Base-by-base conservation (phyloP, 2,888 invertebrate genomes). In the Osedax frankpressi region DNA sequence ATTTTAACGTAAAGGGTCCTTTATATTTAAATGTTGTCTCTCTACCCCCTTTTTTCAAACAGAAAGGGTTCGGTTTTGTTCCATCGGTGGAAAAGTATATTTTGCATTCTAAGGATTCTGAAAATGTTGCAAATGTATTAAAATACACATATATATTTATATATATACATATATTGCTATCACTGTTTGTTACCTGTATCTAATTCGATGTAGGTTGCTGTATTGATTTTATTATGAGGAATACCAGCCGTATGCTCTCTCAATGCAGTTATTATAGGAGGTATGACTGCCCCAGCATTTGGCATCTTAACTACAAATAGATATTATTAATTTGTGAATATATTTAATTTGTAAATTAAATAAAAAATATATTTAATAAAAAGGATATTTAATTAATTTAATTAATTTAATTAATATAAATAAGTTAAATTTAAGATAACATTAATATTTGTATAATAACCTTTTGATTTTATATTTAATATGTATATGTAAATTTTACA, bases 31-130 rank as follows among this genome's bases (percentile, higher is more conserved):
- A 82, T n/a, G 84, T 84, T 2, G 81, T 76, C 76, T 83, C 82
- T 62, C 78, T 76, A 0, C 83, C 83, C 14, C 79, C 81, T 65
- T 82, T 77, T 71, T 81, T 83, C n/a, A 80, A 75, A 74, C 83
- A 81, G 73, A 82, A 82, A 30, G 84, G 83, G 74, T 79, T 79
- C n/a, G 85, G 85, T 74, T 83, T 83, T 6, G 81, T 80, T 2
- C 84, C 84, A 80, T 85, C 83, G 25, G 83, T 83, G n/a, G 83
- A 82, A 77, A 85, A 85, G 76, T 80, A 85, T 28, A 85, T 78
- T 74, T 80, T 82, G 73, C 81, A 81, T 62, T 80, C 80, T 73
- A 81, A 80, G 28, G 81, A 80, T 73, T 84, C 84, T 84, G 77
- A 44, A 79, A 78, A 14, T n/a, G n/a, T 30, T 1, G 2, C 26